These are phyloP conservation scores for Babylonia areolata DNA, from an alignment of 1,140 invertebrate species.

Conservation along the genomic window DNA sequence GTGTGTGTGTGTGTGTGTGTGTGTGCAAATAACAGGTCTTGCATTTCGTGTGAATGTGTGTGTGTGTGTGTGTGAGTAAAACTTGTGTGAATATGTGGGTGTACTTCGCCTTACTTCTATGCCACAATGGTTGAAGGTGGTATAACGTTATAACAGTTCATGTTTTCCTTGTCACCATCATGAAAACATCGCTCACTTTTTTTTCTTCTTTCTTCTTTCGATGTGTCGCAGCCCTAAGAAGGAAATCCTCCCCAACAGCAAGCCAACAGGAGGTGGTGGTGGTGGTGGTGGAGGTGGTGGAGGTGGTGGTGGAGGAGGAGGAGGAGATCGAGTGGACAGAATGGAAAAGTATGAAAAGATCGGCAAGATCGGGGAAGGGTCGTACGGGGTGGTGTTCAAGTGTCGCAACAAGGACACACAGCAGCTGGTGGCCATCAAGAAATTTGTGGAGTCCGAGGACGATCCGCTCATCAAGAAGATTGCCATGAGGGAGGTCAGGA, in stretches of 20 bases:
- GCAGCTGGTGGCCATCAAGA: conserved; percentile 98
- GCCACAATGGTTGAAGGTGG: too few species aligned
- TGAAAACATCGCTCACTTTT: too few species aligned
- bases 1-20: conserved; percentile 14
- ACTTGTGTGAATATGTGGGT: not conserved
- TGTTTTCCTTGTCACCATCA: too few species aligned
- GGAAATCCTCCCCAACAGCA: conserved; percentile 23
- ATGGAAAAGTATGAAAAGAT: conserved; percentile 99
- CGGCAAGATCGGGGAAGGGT: conserved; percentile 97
- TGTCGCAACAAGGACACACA: conserved; percentile 97
- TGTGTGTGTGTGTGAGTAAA: not conserved
- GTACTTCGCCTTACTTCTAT: not conserved
- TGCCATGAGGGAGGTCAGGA: conserved; percentile 96
- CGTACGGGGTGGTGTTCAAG: conserved; percentile 99
- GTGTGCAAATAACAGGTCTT: not conserved
- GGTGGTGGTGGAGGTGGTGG: not conserved
- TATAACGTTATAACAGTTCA: too few species aligned
- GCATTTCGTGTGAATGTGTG: not conserved
- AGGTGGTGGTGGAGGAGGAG: not conserved
- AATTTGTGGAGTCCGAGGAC: conserved; percentile 99
- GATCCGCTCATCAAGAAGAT: conserved; percentile 99
- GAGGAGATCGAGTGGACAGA: conserved; percentile 39
- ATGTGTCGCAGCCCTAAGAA: conserved; percentile 41
- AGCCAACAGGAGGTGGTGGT: not conserved
- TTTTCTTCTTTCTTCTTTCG: not conserved